Conservation (phyloP, 2,888 invertebrate species). For the Operophtera brumata region DNA sequence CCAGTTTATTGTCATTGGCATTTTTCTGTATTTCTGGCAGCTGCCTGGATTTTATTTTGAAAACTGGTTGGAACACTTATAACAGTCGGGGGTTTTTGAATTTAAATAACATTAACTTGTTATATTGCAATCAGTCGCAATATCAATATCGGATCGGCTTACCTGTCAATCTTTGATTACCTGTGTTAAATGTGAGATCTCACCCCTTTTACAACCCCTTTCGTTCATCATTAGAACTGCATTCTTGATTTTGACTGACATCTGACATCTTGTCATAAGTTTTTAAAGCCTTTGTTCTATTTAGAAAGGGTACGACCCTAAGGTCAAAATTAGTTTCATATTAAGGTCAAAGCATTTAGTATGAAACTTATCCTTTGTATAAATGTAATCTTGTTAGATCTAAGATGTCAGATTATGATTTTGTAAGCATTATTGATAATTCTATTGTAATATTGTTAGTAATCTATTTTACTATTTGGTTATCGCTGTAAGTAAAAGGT, state of each 20-base stretch:
- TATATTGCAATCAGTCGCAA: no score
- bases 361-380: slow-evolving; percentile 43
- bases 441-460: slow-evolving; percentile 40
- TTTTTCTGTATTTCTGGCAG: no score
- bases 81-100: no score
- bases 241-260: slow-evolving; percentile 56
- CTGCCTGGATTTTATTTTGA: no score
- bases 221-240: slow-evolving; percentile 54
- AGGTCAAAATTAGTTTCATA: slow-evolving; percentile 54
- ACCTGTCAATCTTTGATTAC: slow-evolving; percentile 25
- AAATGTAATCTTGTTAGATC: slow-evolving; percentile 47
- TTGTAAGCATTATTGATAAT: slow-evolving; percentile 50
- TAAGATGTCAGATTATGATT: slow-evolving; percentile 36
- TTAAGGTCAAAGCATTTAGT: slow-evolving; percentile 48
- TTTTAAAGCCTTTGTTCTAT: slow-evolving; percentile 45
- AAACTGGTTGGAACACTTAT: no score
- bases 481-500: slow-evolving; percentile 14
- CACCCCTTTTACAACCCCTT: slow-evolving; percentile 38
- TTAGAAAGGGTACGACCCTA: slow-evolving; percentile 49
- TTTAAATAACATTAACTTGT: no score
- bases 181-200: slow-evolving; percentile 39
- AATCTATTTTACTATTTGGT: slow-evolving; percentile 33
- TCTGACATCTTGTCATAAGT: slow-evolving; percentile 50
- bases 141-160: slow-evolving; percentile 1
- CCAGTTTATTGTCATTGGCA: no score